A percentile compares a stretch with the other conserved stretches of the same genome.
Conservation (phyloP, 2,797 vertebrate genomes). For the Luscinia megarhynchos region DNA sequence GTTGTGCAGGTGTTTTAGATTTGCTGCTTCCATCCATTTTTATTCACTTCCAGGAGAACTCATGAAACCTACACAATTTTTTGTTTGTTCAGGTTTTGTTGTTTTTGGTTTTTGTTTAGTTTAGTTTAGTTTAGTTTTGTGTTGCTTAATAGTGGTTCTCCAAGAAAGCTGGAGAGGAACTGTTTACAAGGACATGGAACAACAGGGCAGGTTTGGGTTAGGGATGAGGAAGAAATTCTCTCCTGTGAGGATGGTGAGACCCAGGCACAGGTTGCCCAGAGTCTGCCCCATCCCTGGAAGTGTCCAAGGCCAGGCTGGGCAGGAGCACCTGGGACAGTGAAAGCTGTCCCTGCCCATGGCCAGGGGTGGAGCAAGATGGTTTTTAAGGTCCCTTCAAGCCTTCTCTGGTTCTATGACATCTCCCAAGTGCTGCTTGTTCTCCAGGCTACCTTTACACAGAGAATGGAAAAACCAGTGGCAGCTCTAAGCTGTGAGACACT, state of each 20-base stretch:
- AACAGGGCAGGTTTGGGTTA: background rate
- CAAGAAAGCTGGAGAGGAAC: background rate
- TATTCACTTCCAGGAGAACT: background rate
- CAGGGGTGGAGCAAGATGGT: background rate
- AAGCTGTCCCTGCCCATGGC: background rate
- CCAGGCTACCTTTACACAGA: background rate
- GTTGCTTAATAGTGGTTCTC: background rate
- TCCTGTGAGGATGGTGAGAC: accelerated
- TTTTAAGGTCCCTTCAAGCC: background rate
- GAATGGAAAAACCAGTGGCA: background rate
- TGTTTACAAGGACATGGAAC: too few species aligned
- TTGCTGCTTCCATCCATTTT: background rate
- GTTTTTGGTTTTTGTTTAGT: background rate
- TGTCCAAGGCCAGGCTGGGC: accelerated
- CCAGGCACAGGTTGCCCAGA: background rate
- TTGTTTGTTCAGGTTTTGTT: background rate
- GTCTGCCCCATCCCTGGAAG: background rate
- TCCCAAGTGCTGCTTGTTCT: background rate
- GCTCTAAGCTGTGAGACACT: background rate
- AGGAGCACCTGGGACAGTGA: accelerated
- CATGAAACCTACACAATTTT: background rate
- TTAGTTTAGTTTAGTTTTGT: background rate
- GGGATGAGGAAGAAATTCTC: background rate
- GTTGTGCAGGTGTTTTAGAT: background rate
- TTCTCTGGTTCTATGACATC: background rate